Evolutionary conservation across 2,888 invertebrate species (phyloP), one percentile per base, ranked within the genome.

Genomic region (Aleiodes leptofemur): DNA sequence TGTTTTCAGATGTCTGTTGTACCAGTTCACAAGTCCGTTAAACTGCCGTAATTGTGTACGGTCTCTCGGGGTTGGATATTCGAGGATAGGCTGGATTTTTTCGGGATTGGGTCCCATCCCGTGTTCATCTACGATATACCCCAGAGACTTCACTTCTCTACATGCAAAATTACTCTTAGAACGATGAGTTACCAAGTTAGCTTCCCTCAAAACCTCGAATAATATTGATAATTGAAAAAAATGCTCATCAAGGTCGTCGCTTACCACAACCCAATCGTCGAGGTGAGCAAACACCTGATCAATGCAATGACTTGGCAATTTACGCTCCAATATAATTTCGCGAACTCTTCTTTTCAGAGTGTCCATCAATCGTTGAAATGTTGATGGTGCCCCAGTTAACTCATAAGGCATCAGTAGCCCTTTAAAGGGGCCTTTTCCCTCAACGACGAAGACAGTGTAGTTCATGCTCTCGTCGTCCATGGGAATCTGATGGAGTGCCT

Each of bases 401-500:
- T 77, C 78, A 51, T 78, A 79, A 0, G 77, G 78, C 79, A 79
- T 79, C 38, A 77, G 48, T 0, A 71, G 14, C 74, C 74, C 77
- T 50, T 77, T 74, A 48, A 74, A 66, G n/a, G 72, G 51, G 0
- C 77, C 77, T 43, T 68, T 53, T 23, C 68, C 73, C 70, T 77
- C 77, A 14, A 77, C 79, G 9, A 69, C 71, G 31, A 79, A 77
- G 4, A 76, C 75, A 3, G 78, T 77, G 13, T 57, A 71, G 48
- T 74, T 71, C 7, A 53, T 55, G 48, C 76, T 76, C 13, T 69
- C 53, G 23, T 53, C 4, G 7, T 73, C 43, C 76, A 78, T 78
- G 2, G 76, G 78, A 43, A 78, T 76, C 53, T 78, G 74, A 14
- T 78, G 74, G 50, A 78, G 77, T 16, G 76, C 77, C 50, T 77